Percentiles rank a stretch among this genome's conserved stretches.
Evolutionary conservation across 2,888 invertebrate species (phyloP).

Genomic region (Oxycera nigricornis): DNA sequence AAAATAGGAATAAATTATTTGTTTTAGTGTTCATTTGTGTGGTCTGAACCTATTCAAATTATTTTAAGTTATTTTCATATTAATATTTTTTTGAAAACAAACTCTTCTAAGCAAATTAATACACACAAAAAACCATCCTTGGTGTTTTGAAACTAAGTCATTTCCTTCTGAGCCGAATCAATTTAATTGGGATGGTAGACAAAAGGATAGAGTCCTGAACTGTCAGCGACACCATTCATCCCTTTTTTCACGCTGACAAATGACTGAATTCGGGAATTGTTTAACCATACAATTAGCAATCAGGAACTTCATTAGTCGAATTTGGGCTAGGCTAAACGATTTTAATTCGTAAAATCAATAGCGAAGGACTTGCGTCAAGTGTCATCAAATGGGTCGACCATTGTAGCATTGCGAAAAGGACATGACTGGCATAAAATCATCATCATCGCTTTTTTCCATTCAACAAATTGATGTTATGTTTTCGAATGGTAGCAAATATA

Average conservation of each 20-base stretch:
- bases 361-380: neutral
- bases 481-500: neutral
- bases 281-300: slow-evolving; percentile 39
- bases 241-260: neutral
- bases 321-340: slow-evolving; percentile 26
- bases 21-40: too few species aligned
- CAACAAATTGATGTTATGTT: neutral
- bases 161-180: neutral
- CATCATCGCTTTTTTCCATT: neutral
- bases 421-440: slow-evolving; percentile 3
- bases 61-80: too few species aligned
- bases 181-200: neutral
- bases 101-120: too few species aligned
- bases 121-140: too few species aligned
- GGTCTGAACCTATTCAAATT: too few species aligned
- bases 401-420: neutral
- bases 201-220: neutral
- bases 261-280: slow-evolving; percentile 31
- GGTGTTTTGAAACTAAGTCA: too few species aligned
- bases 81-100: too few species aligned
- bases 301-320: slow-evolving; percentile 35
- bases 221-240: neutral
- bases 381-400: neutral
- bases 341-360: slow-evolving; percentile 33
- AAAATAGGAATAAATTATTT: too few species aligned